A percentile compares a stretch with the other conserved stretches of the same genome.
These are phyloP conservation scores for Polypedilum pembai DNA, from an alignment of 1,140 invertebrate genomes.

Conservation along the genomic window DNA sequence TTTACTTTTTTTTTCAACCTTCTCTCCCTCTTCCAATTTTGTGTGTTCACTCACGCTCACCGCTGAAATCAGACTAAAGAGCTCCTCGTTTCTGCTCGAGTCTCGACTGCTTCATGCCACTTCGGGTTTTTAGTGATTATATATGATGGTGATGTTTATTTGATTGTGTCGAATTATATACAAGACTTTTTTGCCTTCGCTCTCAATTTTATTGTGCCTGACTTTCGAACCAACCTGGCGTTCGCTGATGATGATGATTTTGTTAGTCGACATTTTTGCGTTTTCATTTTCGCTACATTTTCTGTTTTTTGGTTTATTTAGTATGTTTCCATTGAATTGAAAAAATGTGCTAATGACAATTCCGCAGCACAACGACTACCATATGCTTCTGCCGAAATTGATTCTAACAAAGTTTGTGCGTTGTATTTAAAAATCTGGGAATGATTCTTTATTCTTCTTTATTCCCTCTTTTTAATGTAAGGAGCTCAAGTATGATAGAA, in stretches of 20 bases:
- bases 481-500: neutral
- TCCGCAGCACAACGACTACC: neutral
- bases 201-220: too few species aligned
- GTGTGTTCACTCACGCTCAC: neutral
- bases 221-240: too few species aligned
- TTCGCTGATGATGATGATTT: too few species aligned
- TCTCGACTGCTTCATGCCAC: neutral
- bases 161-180: neutral
- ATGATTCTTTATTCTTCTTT: neutral
- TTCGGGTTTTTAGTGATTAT: conserved; percentile 17
- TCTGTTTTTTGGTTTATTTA: neutral
- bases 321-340: too few species aligned
- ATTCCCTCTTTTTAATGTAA: neutral
- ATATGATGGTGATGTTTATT: conserved; percentile 11
- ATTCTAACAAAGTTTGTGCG: neutral
- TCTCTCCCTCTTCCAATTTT: neutral
- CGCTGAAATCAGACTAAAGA: neutral
- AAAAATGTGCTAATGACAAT: too few species aligned
- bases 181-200: neutral
- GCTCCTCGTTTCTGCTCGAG: conserved; percentile 15
- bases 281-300: neutral
- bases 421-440: neutral
- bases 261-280: too few species aligned
- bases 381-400: neutral
- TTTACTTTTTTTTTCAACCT: neutral